Evolutionary conservation across 2,888 invertebrate genomes (phyloP).

Genomic region (Himalopsyche japonica): DNA sequence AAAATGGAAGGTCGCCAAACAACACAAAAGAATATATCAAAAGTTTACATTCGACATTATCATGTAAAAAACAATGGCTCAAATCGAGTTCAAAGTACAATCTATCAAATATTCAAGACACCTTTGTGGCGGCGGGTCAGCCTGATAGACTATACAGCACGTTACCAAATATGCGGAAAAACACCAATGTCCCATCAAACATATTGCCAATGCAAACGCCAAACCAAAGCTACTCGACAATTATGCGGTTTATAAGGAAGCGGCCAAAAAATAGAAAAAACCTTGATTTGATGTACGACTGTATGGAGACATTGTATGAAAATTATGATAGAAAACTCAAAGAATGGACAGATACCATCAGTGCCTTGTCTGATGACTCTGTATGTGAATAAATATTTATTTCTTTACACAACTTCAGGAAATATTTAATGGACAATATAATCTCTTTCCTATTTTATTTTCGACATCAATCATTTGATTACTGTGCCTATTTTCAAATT

Average conservation of each 20-base stretch:
- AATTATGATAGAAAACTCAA: conserved; percentile 56
- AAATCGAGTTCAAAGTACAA: conserved; percentile 42
- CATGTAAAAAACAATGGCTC: conserved; percentile 48
- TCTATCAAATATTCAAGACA: neutral
- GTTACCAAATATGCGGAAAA: conserved; percentile 5
- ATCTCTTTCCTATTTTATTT: too few species aligned
- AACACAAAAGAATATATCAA: conserved; percentile 51
- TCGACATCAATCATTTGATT: too few species aligned
- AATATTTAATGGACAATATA: too few species aligned
- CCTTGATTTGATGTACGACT: conserved; percentile 5
- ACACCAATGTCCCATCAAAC: neutral
- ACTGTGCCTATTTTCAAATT: too few species aligned
- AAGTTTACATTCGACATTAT: conserved; percentile 53
- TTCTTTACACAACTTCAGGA: neutral
- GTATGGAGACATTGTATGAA: conserved; percentile 52
- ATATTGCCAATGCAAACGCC: neutral
- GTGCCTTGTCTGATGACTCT: conserved; percentile 25
- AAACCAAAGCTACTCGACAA: neutral
- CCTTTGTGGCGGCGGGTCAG: neutral
- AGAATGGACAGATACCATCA: conserved; percentile 56
- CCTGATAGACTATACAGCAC: neutral
- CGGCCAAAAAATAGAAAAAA: neutral
- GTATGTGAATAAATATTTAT: conserved; percentile 18
- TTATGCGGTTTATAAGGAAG: neutral
- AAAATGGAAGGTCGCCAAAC: conserved; percentile 45